Conservation (phyloP, 2,888 invertebrate species). For the Microchrysa polita region DNA sequence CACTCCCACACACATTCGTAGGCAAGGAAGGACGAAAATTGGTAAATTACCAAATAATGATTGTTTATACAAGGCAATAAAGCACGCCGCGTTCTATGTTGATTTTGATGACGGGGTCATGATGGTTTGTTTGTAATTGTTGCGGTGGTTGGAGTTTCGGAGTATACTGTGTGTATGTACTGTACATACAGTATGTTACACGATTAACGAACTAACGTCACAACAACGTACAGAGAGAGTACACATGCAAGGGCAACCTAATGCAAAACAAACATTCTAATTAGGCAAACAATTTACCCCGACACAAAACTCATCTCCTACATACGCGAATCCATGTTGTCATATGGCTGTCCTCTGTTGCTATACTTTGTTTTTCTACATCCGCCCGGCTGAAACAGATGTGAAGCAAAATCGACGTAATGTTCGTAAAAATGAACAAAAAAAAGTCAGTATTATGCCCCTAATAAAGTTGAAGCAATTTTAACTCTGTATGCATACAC, state of each 20-base stretch:
- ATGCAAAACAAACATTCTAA: slow-evolving; percentile 39
- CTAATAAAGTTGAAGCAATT: not conserved
- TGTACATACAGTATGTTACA: too few relatives aligned
- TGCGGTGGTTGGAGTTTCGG: not conserved
- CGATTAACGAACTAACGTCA: not conserved
- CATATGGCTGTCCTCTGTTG: too few relatives aligned
- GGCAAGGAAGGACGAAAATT: slow-evolving; percentile 25
- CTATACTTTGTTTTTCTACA: too few relatives aligned
- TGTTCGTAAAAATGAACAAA: not conserved
- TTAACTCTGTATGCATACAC: not conserved
- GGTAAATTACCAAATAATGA: slow-evolving; percentile 37
- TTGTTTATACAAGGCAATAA: slow-evolving; percentile 27
- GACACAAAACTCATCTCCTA: slow-evolving; percentile 17
- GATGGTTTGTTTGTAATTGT: not conserved
- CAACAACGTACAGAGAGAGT: not conserved
- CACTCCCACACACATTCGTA: too few relatives aligned
- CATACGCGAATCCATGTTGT: too few relatives aligned
- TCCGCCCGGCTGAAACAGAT: slow-evolving; percentile 6
- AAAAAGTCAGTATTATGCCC: not conserved
- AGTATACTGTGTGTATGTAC: too few relatives aligned
- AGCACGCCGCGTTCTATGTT: slow-evolving; percentile 7
- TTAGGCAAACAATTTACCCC: slow-evolving; percentile 34
- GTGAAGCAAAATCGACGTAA: not conserved
- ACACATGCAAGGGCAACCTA: not conserved
- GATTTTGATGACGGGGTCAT: slow-evolving; percentile 10